Percentiles rank a stretch among this genome's conserved stretches.
Conservation (phyloP, 2,113 vertebrate genomes). For the Oceanites oceanicus region DNA sequence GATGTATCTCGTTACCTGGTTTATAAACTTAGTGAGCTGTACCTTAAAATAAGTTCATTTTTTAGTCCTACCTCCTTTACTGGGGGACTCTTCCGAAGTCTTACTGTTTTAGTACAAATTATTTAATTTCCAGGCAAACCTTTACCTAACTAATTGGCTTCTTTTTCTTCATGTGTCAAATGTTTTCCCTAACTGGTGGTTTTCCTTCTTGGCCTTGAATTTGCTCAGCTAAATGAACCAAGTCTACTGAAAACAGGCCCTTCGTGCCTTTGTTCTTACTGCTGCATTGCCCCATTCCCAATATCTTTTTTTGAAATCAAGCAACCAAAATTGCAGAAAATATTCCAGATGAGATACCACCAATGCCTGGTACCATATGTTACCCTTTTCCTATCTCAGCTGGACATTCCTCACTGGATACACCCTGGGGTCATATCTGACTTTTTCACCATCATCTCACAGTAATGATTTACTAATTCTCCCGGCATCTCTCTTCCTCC, state of each 20-base stretch:
- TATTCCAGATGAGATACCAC: neutral
- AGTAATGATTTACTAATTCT: neutral
- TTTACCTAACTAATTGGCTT: neutral
- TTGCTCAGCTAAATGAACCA: neutral
- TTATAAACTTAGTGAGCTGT: neutral
- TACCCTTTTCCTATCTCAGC: neutral
- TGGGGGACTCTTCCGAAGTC: neutral
- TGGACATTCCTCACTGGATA: neutral
- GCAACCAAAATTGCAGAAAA: neutral
- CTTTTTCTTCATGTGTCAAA: neutral
- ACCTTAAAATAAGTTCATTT: neutral
- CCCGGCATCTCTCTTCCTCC: neutral
- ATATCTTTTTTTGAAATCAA: neutral
- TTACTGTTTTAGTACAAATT: neutral
- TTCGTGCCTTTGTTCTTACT: neutral
- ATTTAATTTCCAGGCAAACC: neutral
- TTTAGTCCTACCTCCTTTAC: neutral
- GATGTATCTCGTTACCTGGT: neutral
- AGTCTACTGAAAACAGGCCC: neutral
- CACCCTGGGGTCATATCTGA: neutral
- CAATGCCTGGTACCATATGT: neutral
- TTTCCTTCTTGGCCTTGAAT: neutral
- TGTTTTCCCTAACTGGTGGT: neutral
- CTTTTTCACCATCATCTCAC: neutral
- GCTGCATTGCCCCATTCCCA: neutral